These are phyloP conservation scores for Scelioninae gen. 1 DNA, from an alignment of 2,888 invertebrate species.

Conservation along the genomic window DNA sequence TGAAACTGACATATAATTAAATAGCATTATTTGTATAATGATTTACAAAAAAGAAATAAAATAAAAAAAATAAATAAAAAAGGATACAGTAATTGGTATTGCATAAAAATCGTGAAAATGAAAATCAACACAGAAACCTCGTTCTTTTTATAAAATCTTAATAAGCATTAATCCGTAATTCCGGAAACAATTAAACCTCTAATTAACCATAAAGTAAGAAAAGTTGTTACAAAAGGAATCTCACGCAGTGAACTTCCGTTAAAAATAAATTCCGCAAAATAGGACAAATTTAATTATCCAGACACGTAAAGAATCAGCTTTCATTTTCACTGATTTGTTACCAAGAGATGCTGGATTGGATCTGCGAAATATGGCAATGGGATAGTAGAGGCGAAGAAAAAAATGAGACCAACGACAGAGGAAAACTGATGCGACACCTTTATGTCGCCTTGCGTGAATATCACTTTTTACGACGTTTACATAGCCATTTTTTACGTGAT, in stretches of 20 bases:
- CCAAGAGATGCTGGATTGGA: too few relatives aligned
- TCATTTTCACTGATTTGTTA: too few relatives aligned
- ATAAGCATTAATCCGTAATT: conserved; percentile 46
- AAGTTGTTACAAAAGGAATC: conserved; percentile 38
- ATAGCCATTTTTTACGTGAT: conserved; percentile 28
- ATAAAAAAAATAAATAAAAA: too few relatives aligned
- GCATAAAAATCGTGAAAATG: neutral
- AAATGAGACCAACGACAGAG: neutral
- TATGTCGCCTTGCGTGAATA: conserved; percentile 27
- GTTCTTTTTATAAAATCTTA: conserved; percentile 37
- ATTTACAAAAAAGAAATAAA: too few relatives aligned
- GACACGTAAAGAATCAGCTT: neutral
- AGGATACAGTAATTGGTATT: too few relatives aligned
- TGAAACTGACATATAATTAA: too few relatives aligned
- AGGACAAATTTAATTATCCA: neutral
- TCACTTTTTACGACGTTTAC: conserved; percentile 32
- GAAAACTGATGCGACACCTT: conserved; percentile 21
- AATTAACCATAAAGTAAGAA: conserved; percentile 48
- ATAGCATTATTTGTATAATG: too few relatives aligned
- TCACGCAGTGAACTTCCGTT: conserved; percentile 11
- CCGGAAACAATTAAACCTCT: conserved; percentile 55
- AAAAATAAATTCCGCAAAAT: neutral
- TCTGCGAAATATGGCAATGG: too few relatives aligned
- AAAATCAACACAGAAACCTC: neutral
- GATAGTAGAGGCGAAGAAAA: conserved; percentile 2